Conservation (phyloP, 2,797 vertebrate genomes). For the Glyptemys insculpta region DNA sequence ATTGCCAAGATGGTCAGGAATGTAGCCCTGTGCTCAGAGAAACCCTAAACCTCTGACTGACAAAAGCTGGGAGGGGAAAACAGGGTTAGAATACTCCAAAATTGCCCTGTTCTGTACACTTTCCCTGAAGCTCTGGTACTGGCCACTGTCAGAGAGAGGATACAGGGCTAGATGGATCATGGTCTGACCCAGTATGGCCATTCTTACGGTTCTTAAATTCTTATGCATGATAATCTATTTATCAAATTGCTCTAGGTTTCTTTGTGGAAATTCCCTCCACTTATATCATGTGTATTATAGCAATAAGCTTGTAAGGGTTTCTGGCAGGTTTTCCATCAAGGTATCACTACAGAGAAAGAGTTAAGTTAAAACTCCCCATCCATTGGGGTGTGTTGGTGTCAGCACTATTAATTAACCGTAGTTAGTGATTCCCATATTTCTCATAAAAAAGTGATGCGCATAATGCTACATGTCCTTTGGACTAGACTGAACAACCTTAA, state of each 20-base stretch:
- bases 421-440: not conserved
- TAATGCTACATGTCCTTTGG: not conserved
- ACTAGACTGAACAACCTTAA: not conserved
- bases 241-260: not conserved
- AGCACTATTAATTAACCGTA: not conserved
- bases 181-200: not conserved
- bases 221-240: not conserved
- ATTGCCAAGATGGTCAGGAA: not conserved
- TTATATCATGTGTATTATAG: not conserved
- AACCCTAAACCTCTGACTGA: not conserved
- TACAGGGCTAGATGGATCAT: not conserved
- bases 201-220: not conserved
- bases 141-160: not conserved
- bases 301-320: not conserved
- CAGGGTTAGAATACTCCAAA: not conserved
- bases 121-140: not conserved
- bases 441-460: not conserved
- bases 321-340: not conserved
- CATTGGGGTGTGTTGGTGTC: not conserved
- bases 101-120: not conserved
- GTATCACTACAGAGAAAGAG: not conserved
- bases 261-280: not conserved
- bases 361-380: not conserved
- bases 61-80: not conserved
- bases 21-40: not conserved